These are phyloP conservation scores for Alauda arvensis DNA, from an alignment of 2,797 vertebrate species.

Conservation along the genomic window DNA sequence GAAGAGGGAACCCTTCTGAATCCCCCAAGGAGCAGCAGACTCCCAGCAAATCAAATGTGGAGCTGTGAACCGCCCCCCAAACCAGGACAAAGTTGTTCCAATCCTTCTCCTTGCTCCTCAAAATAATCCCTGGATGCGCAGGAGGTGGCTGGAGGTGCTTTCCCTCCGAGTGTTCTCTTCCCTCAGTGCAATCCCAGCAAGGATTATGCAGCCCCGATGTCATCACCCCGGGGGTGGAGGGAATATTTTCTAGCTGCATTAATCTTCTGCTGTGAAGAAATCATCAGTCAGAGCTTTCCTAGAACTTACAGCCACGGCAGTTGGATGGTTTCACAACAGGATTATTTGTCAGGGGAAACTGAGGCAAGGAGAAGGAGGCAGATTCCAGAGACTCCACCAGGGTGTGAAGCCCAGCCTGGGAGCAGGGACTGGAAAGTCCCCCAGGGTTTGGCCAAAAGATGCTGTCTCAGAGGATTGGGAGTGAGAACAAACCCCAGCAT, in stretches of 20 bases:
- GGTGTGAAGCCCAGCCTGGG: not conserved
- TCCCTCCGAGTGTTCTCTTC: not conserved
- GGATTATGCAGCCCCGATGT: not conserved
- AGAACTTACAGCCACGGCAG: not conserved
- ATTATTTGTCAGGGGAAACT: not conserved
- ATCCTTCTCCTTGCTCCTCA: not conserved
- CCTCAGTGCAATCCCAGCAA: not conserved
- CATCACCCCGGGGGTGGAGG: not conserved
- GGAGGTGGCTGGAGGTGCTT: not conserved
- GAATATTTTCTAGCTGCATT: not conserved
- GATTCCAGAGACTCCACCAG: not conserved
- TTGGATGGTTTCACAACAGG: slow-evolving; percentile 1
- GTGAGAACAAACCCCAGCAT: not conserved
- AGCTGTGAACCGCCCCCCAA: not conserved
- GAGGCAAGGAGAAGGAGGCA: not conserved
- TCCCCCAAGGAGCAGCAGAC: not conserved
- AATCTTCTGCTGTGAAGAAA: not conserved
- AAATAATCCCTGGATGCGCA: fast-evolving
- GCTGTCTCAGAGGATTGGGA: fast-evolving
- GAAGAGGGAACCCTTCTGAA: not conserved
- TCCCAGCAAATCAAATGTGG: not conserved
- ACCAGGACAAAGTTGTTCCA: not conserved
- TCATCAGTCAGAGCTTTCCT: not conserved
- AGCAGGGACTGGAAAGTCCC: not conserved
- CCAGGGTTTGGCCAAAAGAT: not conserved